Evolutionary conservation across 2,888 invertebrate species (phyloP).

Genomic region (Pantelozetes paolii): DNA sequence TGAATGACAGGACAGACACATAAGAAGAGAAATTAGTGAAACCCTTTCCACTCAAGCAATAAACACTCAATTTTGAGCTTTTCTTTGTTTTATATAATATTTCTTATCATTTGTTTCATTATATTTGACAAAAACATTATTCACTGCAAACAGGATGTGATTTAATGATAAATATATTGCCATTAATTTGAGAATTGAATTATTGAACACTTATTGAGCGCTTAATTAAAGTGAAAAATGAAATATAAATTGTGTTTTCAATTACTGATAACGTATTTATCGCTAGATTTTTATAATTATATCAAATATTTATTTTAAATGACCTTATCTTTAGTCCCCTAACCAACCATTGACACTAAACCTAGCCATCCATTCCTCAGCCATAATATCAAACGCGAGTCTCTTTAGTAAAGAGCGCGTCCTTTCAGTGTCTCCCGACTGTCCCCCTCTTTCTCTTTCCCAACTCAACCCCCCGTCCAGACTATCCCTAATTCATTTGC

Average conservation of each 20-base stretch:
- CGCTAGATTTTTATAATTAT: neutral
- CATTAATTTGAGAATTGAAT: neutral
- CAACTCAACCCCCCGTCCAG: neutral
- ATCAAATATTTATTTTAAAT: neutral
- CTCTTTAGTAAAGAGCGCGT: neutral
- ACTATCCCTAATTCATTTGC: constrained; percentile 10
- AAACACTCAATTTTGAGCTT: too few species aligned
- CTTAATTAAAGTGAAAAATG: too few species aligned
- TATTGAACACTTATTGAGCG: neutral
- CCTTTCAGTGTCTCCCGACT: neutral
- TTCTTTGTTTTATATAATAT: neutral
- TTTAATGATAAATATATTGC: neutral
- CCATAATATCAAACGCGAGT: neutral
- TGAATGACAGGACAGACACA: too few species aligned
- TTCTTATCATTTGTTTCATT: neutral
- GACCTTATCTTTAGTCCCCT: neutral
- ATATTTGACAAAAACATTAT: neutral
- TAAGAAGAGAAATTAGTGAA: too few species aligned
- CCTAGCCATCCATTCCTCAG: neutral
- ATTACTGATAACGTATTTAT: neutral
- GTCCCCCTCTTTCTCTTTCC: neutral
- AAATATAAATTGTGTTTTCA: too few species aligned
- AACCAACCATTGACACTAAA: neutral
- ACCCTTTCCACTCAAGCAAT: too few species aligned
- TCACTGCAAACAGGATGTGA: neutral